Evolutionary conservation across 2,888 invertebrate genomes (phyloP), one percentile per base, ranked within the genome.

Genomic region (Erebia ligea): DNA sequence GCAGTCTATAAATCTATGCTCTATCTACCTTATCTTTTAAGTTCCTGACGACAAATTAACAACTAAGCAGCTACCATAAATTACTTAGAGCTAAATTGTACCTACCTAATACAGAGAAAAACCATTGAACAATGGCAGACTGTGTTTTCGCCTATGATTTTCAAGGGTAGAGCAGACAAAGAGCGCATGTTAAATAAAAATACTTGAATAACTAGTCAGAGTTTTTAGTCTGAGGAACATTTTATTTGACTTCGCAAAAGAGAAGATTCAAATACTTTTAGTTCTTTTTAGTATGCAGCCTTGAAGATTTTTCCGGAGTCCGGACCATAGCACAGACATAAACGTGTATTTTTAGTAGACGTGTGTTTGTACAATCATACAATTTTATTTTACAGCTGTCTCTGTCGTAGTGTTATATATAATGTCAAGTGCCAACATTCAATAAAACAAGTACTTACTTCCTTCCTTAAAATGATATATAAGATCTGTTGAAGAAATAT

Each of bases 201-300:
- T 15, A 21, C 48, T 48, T 63, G 11, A 21, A 63, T 48, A 34
- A 0, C 34, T n/a, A n/a, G 6, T 34, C 34, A 25, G 15, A 64
- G 52, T n/a, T n/a, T 25, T n/a, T n/a, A 64, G 52, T 34, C 25
- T 52, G 17, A 19, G 19, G n/a, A 52, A 52, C 25, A 64, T 64
- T 64, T 52, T 63, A 50, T 63, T 34, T 64, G 64, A 34, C 50
- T n/a, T 25, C 25, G 52, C 50, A 50, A 64, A 64, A 17, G 34
- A 64, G 50, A 64, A 52, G 50, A 64, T 64, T 64, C 52, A 34
- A 52, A 52, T 52, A 34, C n/a, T 52, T 64, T 64, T 21, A 34
- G 50, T 52, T 34, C 34, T n/a, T 15, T 17, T 52, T 34, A 15
- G 45, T 62, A 62, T 62, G 45, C 62, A 45, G 48, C 25, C 34